phyloP scores from a whole-genome alignment of 2,888 invertebrate genomes.

The Byasa hedistus region DNA sequence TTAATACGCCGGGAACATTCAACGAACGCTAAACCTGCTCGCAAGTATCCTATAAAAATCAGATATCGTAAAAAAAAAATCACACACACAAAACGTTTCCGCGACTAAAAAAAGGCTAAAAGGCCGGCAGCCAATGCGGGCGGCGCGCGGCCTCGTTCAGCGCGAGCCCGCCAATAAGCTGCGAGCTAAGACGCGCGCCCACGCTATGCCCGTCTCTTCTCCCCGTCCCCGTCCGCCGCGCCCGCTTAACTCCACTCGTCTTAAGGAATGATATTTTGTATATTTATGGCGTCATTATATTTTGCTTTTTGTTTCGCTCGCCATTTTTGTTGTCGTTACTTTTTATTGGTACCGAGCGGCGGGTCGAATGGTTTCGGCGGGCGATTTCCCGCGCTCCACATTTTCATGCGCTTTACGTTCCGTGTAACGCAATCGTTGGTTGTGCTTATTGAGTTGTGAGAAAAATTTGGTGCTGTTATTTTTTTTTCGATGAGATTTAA shows the following conservation, averaged over 20 bases:
- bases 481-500: too few relatives aligned
- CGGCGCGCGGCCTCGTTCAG: slow-evolving; percentile 53
- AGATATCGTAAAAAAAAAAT: slow-evolving; percentile 52
- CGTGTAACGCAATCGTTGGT: slow-evolving; percentile 18
- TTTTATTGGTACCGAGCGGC: slow-evolving; percentile 41
- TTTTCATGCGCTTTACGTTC: slow-evolving; percentile 25
- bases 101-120: slow-evolving; percentile 45
- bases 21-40: slow-evolving; percentile 52
- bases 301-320: slow-evolving; percentile 45
- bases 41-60: slow-evolving; percentile 62
- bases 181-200: slow-evolving; percentile 53
- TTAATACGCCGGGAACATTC: slow-evolving; percentile 45
- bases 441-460: slow-evolving; percentile 18
- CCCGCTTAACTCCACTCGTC: slow-evolving; percentile 39
- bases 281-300: slow-evolving; percentile 39
- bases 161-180: slow-evolving; percentile 57
- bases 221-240: slow-evolving; percentile 39
- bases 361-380: slow-evolving; percentile 36
- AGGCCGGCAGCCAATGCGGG: slow-evolving; percentile 46
- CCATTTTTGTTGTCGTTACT: slow-evolving; percentile 41
- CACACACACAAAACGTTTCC: slow-evolving; percentile 29
- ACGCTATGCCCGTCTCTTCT: slow-evolving; percentile 52
- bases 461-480: background rate
- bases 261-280: slow-evolving; percentile 37
- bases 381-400: slow-evolving; percentile 21